Base-by-base conservation (phyloP, 2,888 invertebrate species). In the Fissipunctia ypsillon region DNA sequence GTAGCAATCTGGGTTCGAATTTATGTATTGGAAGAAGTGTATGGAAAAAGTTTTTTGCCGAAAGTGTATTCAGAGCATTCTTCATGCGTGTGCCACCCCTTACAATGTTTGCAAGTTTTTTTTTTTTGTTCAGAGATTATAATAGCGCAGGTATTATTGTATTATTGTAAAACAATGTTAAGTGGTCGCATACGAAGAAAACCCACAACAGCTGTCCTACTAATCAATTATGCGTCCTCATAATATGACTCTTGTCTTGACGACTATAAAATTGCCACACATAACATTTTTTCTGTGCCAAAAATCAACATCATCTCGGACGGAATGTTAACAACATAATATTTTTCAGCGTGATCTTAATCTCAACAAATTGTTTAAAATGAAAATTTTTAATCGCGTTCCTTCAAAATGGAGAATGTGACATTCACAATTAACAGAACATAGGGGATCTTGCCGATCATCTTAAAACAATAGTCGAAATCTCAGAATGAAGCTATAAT, bases 291-390 rank as follows among this genome's bases (percentile, higher is more conserved):
- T 89, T 90, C 89, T 88, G 94, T 95, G 95, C 95, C 95, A 95
- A 95, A 95, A 94, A 90, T 93, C 94, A 94, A 94, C 93, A 93
- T 93, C 92, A 93, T 92, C 91, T 88, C 92, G 83, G 88, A 87
- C 87, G 93, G 95, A 95, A 95, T 95, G 94, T 94, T 94, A 94
- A 95, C 91, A 95, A 93, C 94, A 94, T 93, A 93, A 95, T 95
- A 95, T 94, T 94, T 94, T 93, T 94, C 93, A 92, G 91, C 89
- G 91, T 87, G 90, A 90, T 94, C 90, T 94, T 94, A 94, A 95
- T 94, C 94, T 94, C 89, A 91, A 94, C 93, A 94, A 94, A 95
- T 95, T 93, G 94, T 90, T 93, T 88, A 91, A 94, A 93, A 94
- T 94, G 89, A 94, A 92, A 90, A 88, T 93, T 92, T 94, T 93